Percentiles rank a stretch among this genome's conserved stretches.
Evolutionary conservation across 2,888 invertebrate genomes (phyloP).

Genomic region (Melangyna quadrimaculata): DNA sequence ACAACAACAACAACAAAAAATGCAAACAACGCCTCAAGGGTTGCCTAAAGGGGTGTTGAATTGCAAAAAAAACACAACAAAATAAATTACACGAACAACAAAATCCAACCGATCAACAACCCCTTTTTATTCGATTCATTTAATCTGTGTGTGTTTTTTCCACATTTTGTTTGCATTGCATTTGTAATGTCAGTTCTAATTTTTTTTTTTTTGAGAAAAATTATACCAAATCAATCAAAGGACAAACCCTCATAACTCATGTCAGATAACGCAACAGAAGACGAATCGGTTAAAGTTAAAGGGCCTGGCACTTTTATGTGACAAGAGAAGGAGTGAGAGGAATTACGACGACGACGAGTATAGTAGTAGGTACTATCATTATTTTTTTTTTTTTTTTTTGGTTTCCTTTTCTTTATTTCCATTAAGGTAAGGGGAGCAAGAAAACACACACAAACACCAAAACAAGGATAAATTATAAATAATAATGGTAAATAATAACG

Average conservation of each 20-base stretch:
- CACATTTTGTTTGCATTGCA: constrained; percentile 53
- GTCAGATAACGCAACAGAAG: constrained; percentile 67
- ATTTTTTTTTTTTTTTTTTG: background rate
- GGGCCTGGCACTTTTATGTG: constrained; percentile 53
- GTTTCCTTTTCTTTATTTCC: background rate
- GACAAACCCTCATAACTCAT: constrained; percentile 70
- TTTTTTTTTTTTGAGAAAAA: constrained; percentile 38
- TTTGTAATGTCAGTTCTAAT: constrained; percentile 49
- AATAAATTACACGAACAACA: constrained; percentile 17
- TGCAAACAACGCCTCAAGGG: constrained; percentile 64
- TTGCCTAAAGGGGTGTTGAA: constrained; percentile 59
- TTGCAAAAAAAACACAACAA: constrained; percentile 23
- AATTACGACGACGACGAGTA: no score
- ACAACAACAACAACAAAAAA: no score
- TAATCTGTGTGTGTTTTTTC: constrained; percentile 27
- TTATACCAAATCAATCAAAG: constrained; percentile 69
- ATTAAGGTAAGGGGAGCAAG: constrained; percentile 3
- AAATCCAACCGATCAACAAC: constrained; percentile 29
- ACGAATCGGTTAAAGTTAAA: constrained; percentile 67
- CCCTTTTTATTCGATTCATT: constrained; percentile 51
- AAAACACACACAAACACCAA: background rate
- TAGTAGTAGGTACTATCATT: constrained; percentile 11
- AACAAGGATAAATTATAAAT: constrained; percentile 58
- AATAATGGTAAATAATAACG: constrained; percentile 66
- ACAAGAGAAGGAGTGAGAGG: constrained; percentile 37